Evolutionary conservation across 2,888 invertebrate genomes (phyloP).

Genomic region (Conomelus anceps): DNA sequence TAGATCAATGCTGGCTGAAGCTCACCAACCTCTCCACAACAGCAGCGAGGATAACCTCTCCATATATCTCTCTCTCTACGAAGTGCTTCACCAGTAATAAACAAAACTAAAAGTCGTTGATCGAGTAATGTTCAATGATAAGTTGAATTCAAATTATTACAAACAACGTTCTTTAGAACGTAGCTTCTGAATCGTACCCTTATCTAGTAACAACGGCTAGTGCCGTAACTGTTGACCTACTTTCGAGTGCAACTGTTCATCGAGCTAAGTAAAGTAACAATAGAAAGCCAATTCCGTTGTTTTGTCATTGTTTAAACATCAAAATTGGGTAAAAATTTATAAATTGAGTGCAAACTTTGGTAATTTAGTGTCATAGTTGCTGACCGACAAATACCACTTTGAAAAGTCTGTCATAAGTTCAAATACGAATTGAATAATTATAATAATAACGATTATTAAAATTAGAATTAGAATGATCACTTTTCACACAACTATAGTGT

Average conservation of each 20-base stretch:
- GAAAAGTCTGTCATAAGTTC: no score
- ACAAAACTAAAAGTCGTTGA: neutral
- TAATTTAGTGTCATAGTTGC: no score
- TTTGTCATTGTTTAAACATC: neutral
- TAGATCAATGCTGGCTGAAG: neutral
- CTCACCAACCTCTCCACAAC: neutral
- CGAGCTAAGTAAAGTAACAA: no score
- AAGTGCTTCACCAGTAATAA: neutral
- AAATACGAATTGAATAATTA: no score
- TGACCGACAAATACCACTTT: no score
- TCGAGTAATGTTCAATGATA: neutral
- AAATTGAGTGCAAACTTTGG: no score
- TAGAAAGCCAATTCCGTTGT: neutral
- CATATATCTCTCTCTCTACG: neutral
- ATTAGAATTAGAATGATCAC: neutral
- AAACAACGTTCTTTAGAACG: neutral
- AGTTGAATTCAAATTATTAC: neutral
- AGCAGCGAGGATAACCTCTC: neutral
- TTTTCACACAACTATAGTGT: neutral
- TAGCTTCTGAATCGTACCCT: neutral
- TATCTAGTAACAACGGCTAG: neutral
- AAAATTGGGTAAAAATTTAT: no score
- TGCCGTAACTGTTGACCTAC: neutral
- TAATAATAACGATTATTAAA: no score
- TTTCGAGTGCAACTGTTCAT: neutral